Base-by-base conservation (phyloP, 2,888 invertebrate genomes). In the Alitta virens region DNA sequence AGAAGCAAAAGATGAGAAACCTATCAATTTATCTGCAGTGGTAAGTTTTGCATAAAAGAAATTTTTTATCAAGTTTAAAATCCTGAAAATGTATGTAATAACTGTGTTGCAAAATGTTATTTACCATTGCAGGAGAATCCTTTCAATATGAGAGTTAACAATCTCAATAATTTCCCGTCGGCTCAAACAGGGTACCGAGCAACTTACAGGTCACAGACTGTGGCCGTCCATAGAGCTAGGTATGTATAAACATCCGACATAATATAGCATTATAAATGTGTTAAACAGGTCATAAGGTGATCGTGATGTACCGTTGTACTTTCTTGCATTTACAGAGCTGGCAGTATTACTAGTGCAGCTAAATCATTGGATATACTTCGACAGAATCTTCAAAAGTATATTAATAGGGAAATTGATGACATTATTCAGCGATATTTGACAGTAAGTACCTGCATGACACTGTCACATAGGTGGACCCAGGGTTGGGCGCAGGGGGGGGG, bases 361-460 rank as follows among this genome's bases (percentile, higher is more conserved):
- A 89, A 89, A 78, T 90, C 90, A 0, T 79, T 91, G 66, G 91
- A 91, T 75, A 85, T 91, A 74, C 79, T 91, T 51, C 81, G 91
- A 55, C 89, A 89, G 79, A 90, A 90, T 70, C 84, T 91, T 75
- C 91, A 91, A 82, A 87, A 87, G 66, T 87, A 87, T 54, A 89
- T 91, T 43, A 91, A 91, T 72, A 87, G 88, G 76, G 91, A 91
- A 75, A 89, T 91, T 73, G 88, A 90, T 82, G 86, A 86, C 79
- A 87, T 91, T 56, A 87, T 91, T 64, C 88, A 88, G 73, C 89
- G 89, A 76, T 91, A 91, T 82, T 83, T 91, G 64, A 89, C 90
- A 82, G 90, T 90, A 78, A 73, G 79, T 65, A 23, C 33, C 33
- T 33, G 33, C 12, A 33, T 33, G 12, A 33, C 33, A 7, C 12